These are phyloP conservation scores for Brachyopa scutellaris DNA, from an alignment of 2,888 invertebrate genomes.

Conservation along the genomic window DNA sequence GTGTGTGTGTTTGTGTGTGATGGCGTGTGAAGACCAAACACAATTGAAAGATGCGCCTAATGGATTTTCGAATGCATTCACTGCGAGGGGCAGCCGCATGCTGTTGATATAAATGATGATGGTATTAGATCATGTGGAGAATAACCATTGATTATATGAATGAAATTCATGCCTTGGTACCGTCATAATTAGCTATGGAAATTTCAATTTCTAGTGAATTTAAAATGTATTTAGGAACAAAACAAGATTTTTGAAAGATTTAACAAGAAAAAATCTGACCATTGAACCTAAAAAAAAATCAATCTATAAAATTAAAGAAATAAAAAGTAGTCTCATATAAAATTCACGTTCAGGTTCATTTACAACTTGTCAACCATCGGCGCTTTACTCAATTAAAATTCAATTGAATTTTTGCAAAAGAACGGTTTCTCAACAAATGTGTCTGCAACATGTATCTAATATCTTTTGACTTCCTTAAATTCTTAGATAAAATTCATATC, in stretches of 20 bases:
- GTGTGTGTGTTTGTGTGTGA: conserved; percentile 33
- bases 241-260: neutral
- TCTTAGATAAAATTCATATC: neutral
- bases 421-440: no score
- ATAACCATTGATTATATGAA: conserved; percentile 4
- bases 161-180: neutral
- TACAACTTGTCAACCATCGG: no score
- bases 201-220: neutral
- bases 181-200: neutral
- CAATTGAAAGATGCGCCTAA: conserved; percentile 32
- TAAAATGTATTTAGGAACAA: neutral
- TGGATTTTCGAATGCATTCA: conserved; percentile 29
- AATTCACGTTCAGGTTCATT: no score
- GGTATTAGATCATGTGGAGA: conserved; percentile 15
- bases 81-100: conserved; percentile 18
- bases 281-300: no score
- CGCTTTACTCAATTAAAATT: no score
- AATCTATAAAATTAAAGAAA: no score
- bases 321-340: no score
- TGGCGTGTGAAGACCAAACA: conserved; percentile 41
- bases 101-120: conserved; percentile 29
- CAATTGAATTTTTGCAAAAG: no score
- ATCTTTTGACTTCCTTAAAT: neutral
- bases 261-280: no score
- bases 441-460: neutral